These are phyloP conservation scores for Mercenaria mercenaria DNA, from an alignment of 1,140 invertebrate species.

Conservation along the genomic window DNA sequence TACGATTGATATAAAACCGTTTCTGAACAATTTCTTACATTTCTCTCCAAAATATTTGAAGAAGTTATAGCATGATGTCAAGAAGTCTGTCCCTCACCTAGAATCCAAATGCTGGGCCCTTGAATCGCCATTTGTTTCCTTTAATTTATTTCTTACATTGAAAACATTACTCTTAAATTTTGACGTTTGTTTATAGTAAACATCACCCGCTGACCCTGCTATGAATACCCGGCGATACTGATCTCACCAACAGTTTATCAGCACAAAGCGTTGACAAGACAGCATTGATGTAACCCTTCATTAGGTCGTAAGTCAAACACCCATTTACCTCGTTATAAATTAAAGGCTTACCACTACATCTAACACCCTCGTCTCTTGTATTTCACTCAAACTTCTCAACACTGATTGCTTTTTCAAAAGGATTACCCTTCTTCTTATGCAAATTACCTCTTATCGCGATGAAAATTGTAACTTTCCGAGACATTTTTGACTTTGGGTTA, in stretches of 20 bases:
- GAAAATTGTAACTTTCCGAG: slow-evolving; percentile 41
- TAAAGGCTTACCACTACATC: background rate
- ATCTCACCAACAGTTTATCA: slow-evolving; percentile 25
- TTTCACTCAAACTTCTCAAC: slow-evolving; percentile 26
- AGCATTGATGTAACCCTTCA: background rate
- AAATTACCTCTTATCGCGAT: slow-evolving; percentile 46
- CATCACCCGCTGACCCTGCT: background rate
- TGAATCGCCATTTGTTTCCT: too few species aligned
- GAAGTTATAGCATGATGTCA: too few species aligned
- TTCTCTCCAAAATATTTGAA: too few species aligned
- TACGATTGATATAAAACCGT: too few species aligned
- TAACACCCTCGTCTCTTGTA: slow-evolving; percentile 32
- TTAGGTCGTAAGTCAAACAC: slow-evolving; percentile 40
- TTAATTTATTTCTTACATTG: too few species aligned
- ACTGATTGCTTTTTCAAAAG: slow-evolving; percentile 28
- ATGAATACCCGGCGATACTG: background rate
- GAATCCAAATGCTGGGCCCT: too few species aligned
- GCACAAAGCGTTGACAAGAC: slow-evolving; percentile 3
- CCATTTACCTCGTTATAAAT: background rate
- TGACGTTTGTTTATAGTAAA: background rate
- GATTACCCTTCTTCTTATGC: slow-evolving; percentile 12
- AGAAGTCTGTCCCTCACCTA: too few species aligned
- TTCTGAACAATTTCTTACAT: too few species aligned
- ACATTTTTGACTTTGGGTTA: slow-evolving; percentile 22
- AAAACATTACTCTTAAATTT: too few species aligned